Percentiles rank a stretch among this genome's conserved stretches.
Conservation (phyloP, 2,888 invertebrate genomes). For the Phorcus lineatus region DNA sequence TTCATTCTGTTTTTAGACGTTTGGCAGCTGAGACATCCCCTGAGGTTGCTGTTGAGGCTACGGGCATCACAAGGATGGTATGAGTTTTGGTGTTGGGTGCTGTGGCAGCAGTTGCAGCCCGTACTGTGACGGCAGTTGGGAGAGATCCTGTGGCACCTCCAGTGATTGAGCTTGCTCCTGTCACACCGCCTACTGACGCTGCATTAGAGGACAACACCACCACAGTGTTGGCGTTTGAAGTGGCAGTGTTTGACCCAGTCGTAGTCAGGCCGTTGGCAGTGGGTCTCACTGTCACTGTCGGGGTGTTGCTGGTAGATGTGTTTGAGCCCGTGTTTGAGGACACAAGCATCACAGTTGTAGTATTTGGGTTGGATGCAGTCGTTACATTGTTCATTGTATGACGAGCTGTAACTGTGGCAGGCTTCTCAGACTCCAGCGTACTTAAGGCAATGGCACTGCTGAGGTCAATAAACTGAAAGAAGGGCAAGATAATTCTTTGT, state of each 20-base stretch:
- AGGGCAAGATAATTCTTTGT: background rate
- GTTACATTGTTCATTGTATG: constrained; percentile 41
- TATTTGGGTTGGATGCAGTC: constrained; percentile 39
- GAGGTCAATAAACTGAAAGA: constrained; percentile 67
- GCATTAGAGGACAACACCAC: constrained; percentile 61
- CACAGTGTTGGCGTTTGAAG: constrained; percentile 54
- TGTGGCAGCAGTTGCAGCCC: constrained; percentile 51
- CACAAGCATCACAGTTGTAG: constrained; percentile 62
- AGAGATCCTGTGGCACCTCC: constrained; percentile 48
- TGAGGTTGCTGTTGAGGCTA: constrained; percentile 57
- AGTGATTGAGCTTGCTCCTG: constrained; percentile 34
- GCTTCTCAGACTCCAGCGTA: constrained; percentile 59
- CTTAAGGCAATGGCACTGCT: constrained; percentile 66
- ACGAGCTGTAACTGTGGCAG: constrained; percentile 41
- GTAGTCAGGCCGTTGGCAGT: constrained; percentile 45
- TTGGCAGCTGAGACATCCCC: constrained; percentile 58
- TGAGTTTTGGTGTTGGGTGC: constrained; percentile 59
- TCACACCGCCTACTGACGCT: constrained; percentile 41
- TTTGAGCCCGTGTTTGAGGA: constrained; percentile 39
- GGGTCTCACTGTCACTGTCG: constrained; percentile 40
- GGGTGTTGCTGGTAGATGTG: constrained; percentile 32
- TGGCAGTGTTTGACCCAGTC: constrained; percentile 39
- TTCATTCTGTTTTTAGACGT: constrained; percentile 63
- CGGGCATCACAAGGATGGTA: constrained; percentile 70
- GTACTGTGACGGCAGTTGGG: constrained; percentile 60